Conservation (phyloP, 2,797 vertebrate species). For the Poecilia velifera region DNA sequence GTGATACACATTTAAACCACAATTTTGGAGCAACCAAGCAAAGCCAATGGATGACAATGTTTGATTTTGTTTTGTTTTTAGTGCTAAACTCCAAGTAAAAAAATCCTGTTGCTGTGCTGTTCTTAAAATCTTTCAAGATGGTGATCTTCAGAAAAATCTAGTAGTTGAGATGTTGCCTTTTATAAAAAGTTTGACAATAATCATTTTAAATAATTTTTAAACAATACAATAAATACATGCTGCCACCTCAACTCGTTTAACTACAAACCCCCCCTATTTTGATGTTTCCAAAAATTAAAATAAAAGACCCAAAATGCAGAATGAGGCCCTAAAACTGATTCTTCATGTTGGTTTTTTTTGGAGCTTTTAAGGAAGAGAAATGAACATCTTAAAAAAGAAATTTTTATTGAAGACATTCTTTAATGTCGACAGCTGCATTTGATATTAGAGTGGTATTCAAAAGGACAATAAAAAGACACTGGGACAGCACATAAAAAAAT, state of each 20-base stretch:
- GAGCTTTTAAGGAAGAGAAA: background rate
- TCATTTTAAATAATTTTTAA: background rate
- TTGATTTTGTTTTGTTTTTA: background rate
- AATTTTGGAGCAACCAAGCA: background rate
- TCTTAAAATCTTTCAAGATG: background rate
- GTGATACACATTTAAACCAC: background rate
- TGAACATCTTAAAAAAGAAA: conserved; percentile 63
- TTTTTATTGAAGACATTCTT: conserved; percentile 85
- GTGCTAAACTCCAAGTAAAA: background rate
- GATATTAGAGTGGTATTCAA: conserved; percentile 87
- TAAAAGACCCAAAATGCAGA: background rate
- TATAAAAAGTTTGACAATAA: background rate
- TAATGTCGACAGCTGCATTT: conserved; percentile 84
- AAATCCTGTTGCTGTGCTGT: background rate
- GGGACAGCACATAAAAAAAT: conserved; percentile 82
- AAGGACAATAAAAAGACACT: conserved; percentile 85
- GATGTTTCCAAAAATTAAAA: background rate
- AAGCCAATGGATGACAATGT: background rate
- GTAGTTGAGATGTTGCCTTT: background rate
- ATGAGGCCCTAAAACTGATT: background rate
- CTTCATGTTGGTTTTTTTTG: background rate
- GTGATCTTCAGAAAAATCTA: background rate
- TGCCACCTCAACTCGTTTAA: background rate
- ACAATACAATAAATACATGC: background rate
- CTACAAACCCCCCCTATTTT: background rate